Conservation (phyloP, 2,797 vertebrate species). For the Diglossa cyanea region DNA sequence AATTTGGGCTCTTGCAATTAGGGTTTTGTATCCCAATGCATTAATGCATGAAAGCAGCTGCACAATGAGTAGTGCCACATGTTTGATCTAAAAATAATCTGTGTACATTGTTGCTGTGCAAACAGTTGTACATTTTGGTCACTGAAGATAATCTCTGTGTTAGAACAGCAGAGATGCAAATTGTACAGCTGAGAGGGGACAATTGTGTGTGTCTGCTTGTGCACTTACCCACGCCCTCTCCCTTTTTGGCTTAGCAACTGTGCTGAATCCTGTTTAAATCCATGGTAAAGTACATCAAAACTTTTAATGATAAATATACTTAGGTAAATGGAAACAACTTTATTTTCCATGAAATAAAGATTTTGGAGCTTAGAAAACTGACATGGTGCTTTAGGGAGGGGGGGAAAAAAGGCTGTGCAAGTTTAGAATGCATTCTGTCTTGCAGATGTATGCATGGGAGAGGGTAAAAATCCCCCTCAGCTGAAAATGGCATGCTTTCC, state of each 20-base stretch:
- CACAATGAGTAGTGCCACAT: slow-evolving; percentile 57
- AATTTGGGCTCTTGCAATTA: slow-evolving; percentile 24
- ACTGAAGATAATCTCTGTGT: slow-evolving; percentile 38
- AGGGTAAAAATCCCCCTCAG: neutral
- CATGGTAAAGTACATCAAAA: neutral
- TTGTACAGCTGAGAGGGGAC: neutral
- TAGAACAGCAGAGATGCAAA: neutral
- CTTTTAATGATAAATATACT: neutral
- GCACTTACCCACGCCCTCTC: neutral
- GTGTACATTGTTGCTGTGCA: slow-evolving; percentile 21
- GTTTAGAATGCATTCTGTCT: neutral
- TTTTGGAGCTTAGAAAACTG: neutral
- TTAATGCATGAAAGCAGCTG: slow-evolving; percentile 35
- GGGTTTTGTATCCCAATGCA: slow-evolving; percentile 4
- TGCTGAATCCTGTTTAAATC: neutral
- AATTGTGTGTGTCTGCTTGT: neutral
- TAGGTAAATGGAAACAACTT: neutral
- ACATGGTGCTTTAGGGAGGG: neutral
- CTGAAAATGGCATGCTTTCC: neutral
- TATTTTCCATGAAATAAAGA: slow-evolving; percentile 11
- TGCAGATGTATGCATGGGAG: neutral
- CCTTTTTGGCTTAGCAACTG: neutral
- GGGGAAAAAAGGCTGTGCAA: neutral
- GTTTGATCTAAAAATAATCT: slow-evolving; percentile 67
- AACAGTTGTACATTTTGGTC: slow-evolving; percentile 33